phyloP scores from a whole-genome alignment of 2,888 invertebrate species.

The Colletes collaris region DNA sequence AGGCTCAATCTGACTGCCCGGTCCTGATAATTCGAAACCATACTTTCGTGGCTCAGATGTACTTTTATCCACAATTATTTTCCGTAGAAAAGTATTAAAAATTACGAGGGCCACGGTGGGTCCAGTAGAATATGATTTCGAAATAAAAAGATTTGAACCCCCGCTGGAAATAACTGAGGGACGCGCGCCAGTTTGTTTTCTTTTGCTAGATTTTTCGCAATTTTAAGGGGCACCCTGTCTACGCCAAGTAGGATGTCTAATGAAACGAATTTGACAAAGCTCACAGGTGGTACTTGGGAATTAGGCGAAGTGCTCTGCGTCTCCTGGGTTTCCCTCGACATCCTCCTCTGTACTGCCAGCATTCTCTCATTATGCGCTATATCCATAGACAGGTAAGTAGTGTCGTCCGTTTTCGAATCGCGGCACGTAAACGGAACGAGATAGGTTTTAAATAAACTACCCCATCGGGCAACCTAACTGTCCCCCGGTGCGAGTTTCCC shows the following conservation, averaged over 20 bases:
- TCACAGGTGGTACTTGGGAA: slow-evolving; percentile 90
- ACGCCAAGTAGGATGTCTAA: slow-evolving; percentile 8
- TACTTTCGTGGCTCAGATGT: too few species aligned
- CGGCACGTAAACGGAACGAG: slow-evolving; percentile 64
- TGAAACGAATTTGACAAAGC: slow-evolving; percentile 62
- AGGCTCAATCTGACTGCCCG: too few species aligned
- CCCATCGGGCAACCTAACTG: background rate
- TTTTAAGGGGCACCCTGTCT: too few species aligned
- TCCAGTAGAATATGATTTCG: too few species aligned
- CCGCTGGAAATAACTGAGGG: too few species aligned
- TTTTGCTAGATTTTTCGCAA: too few species aligned
- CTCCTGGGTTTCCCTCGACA: slow-evolving; percentile 96
- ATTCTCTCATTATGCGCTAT: slow-evolving; percentile 97
- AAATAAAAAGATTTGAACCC: too few species aligned
- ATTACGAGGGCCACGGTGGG: too few species aligned
- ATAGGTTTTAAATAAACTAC: slow-evolving; percentile 29
- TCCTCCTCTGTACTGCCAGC: slow-evolving; percentile 96
- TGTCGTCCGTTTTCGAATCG: slow-evolving; percentile 36
- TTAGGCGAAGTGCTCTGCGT: slow-evolving; percentile 94
- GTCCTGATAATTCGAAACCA: too few species aligned
- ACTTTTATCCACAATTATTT: too few species aligned
- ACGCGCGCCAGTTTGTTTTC: too few species aligned
- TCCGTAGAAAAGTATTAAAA: too few species aligned
- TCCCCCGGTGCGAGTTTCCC: background rate
- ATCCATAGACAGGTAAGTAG: slow-evolving; percentile 89